Conservation (phyloP, 1,140 invertebrate genomes). For the Rhynchophorus ferrugineus region DNA sequence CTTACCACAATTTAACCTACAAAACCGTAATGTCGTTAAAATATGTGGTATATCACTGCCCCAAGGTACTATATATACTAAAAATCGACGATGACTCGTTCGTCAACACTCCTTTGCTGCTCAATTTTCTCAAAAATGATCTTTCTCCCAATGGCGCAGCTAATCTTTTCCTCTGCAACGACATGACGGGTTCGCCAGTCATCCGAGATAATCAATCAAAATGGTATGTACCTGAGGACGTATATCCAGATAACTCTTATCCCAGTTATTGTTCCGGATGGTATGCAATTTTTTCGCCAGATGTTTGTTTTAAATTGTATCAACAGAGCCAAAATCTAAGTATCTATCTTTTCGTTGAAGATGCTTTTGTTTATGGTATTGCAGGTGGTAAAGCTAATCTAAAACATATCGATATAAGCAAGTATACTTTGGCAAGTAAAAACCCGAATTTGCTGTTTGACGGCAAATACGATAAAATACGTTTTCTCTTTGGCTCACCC, state of each 20-base stretch:
- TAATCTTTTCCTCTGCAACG: constrained; percentile 51
- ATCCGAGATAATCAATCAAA: constrained; percentile 62
- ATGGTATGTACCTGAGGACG: constrained; percentile 63
- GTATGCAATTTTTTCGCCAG: constrained; percentile 61
- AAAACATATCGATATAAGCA: background rate
- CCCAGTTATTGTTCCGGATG: constrained; percentile 63
- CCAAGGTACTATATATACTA: constrained; percentile 59
- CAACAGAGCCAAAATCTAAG: constrained; percentile 15
- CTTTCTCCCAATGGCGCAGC: constrained; percentile 43
- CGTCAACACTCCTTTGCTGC: constrained; percentile 58
- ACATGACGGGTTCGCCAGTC: constrained; percentile 41
- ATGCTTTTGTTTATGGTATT: constrained; percentile 71
- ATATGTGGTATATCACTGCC: constrained; percentile 64
- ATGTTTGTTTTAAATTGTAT: constrained; percentile 52
- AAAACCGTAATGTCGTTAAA: constrained; percentile 78
- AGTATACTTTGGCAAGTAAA: constrained; percentile 1
- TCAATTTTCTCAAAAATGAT: constrained; percentile 51
- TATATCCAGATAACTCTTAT: constrained; percentile 58
- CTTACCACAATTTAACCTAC: constrained; percentile 78
- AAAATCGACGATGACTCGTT: constrained; percentile 76
- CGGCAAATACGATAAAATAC: background rate
- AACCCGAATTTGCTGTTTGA: background rate
- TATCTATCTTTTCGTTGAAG: constrained; percentile 73
- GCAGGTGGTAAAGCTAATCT: constrained; percentile 53
- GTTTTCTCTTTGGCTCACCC: constrained; percentile 1